Evolutionary conservation across 1,140 invertebrate species (phyloP).

Genomic region (Drosophila varians): DNA sequence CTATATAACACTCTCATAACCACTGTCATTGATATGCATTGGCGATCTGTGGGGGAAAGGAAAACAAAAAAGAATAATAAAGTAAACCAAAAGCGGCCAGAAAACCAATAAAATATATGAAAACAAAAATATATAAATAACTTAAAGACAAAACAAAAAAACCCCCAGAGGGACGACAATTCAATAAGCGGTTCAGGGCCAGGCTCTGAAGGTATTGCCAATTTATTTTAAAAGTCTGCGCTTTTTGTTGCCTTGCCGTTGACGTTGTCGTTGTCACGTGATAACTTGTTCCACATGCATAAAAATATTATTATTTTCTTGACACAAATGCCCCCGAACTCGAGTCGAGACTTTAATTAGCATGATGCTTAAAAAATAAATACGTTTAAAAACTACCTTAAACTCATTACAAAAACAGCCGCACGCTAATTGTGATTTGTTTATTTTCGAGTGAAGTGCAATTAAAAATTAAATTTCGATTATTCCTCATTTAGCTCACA

Average conservation of each 20-base stretch:
- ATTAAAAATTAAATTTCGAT: conserved; percentile 6
- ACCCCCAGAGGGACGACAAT: conserved; percentile 28
- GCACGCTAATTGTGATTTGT: conserved; percentile 25
- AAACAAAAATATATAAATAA: conserved; percentile 7
- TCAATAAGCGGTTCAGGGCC: conserved; percentile 78
- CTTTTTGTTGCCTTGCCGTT: conserved; percentile 39
- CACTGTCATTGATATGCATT: conserved; percentile 37
- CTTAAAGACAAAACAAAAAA: conserved; percentile 11
- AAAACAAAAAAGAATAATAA: conserved; percentile 19
- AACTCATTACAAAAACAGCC: conserved; percentile 3
- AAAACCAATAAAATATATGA: conserved; percentile 18
- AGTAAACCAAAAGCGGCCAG: conserved; percentile 3
- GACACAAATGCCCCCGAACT: conserved; percentile 47
- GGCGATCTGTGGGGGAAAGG: conserved; percentile 20
- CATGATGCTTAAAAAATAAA: conserved; percentile 33
- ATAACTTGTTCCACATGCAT: conserved; percentile 74
- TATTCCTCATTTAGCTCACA: conserved; percentile 2
- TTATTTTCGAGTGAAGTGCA: conserved; percentile 36
- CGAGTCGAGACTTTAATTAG: conserved; percentile 49
- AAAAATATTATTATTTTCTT: conserved; percentile 49
- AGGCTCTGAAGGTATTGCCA: conserved; percentile 72
- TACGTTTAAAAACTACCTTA: conserved; percentile 18
- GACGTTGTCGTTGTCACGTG: conserved; percentile 54
- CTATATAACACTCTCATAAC: conserved; percentile 7
- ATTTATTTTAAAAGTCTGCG: conserved; percentile 71